Conservation (phyloP, 2,113 vertebrate genomes). For the Phocoena sinus region DNA sequence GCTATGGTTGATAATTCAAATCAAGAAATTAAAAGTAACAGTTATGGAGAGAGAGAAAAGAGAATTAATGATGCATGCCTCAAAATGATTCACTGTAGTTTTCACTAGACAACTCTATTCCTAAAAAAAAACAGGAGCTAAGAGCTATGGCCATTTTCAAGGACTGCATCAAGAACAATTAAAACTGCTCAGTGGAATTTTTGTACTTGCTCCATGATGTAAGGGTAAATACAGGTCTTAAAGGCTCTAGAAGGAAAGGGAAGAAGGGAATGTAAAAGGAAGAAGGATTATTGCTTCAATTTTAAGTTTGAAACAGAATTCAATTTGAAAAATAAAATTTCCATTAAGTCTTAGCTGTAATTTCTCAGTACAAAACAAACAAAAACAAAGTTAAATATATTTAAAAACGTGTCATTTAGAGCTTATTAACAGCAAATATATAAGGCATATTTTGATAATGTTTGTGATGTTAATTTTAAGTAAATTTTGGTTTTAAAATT, state of each 20-base stretch:
- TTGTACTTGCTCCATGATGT: neutral
- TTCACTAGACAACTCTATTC: slow-evolving; percentile 55
- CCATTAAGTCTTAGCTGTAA: neutral
- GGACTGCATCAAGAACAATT: neutral
- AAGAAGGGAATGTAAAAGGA: neutral
- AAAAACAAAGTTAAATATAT: neutral
- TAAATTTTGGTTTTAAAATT: neutral
- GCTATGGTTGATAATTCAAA: slow-evolving; percentile 36
- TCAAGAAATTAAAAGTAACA: slow-evolving; percentile 52
- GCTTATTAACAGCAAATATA: neutral
- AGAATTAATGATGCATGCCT: neutral
- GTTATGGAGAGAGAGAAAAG: neutral
- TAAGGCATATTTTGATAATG: neutral
- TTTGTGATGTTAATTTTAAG: neutral
- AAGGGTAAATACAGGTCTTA: neutral
- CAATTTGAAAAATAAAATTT: slow-evolving; percentile 15
- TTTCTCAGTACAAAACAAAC: neutral
- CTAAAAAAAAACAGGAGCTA: slow-evolving; percentile 37
- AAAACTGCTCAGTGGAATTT: neutral
- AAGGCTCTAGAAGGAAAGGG: neutral
- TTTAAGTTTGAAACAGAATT: neutral
- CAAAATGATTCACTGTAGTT: slow-evolving; percentile 39
- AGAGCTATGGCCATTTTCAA: neutral
- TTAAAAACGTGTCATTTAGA: neutral
- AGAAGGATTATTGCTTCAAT: neutral